phyloP scores from a whole-genome alignment of 2,888 invertebrate species.

The Cabera pusaria region DNA sequence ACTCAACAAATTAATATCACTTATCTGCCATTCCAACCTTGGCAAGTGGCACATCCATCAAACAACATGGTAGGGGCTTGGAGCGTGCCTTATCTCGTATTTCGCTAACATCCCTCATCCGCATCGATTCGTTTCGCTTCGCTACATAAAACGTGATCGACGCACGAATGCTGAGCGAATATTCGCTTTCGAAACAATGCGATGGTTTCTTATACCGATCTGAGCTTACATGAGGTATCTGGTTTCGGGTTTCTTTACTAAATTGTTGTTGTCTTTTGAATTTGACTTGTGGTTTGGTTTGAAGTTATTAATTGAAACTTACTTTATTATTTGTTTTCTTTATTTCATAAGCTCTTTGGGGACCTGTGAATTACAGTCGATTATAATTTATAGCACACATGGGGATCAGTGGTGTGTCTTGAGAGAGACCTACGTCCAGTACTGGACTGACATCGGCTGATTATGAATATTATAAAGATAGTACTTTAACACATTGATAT shows the following conservation, averaged over 20 bases:
- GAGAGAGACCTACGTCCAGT: too few relatives aligned
- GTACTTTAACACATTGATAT: too few relatives aligned
- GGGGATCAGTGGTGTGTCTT: too few relatives aligned
- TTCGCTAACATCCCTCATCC: constrained; percentile 60
- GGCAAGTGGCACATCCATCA: constrained; percentile 32
- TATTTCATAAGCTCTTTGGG: too few relatives aligned
- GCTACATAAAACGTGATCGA: constrained; percentile 50
- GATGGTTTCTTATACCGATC: constrained; percentile 8
- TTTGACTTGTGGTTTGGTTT: too few relatives aligned
- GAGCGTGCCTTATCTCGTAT: constrained; percentile 67
- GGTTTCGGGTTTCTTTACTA: background rate
- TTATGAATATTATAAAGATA: too few relatives aligned
- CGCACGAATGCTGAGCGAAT: constrained; percentile 25
- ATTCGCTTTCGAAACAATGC: constrained; percentile 19
- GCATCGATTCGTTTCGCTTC: constrained; percentile 58
- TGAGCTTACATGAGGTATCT: background rate
- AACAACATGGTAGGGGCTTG: constrained; percentile 40
- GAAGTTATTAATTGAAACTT: too few relatives aligned
- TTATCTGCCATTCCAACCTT: constrained; percentile 15
- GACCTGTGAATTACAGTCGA: too few relatives aligned
- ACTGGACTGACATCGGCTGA: too few relatives aligned
- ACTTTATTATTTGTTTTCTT: too few relatives aligned
- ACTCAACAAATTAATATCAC: constrained; percentile 18
- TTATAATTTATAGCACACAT: too few relatives aligned
- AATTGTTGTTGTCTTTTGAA: too few relatives aligned